A percentile compares a stretch with the other conserved stretches of the same genome.
These are phyloP conservation scores for Haemorhous mexicanus DNA, from an alignment of 2,113 vertebrate genomes.

Conservation along the genomic window DNA sequence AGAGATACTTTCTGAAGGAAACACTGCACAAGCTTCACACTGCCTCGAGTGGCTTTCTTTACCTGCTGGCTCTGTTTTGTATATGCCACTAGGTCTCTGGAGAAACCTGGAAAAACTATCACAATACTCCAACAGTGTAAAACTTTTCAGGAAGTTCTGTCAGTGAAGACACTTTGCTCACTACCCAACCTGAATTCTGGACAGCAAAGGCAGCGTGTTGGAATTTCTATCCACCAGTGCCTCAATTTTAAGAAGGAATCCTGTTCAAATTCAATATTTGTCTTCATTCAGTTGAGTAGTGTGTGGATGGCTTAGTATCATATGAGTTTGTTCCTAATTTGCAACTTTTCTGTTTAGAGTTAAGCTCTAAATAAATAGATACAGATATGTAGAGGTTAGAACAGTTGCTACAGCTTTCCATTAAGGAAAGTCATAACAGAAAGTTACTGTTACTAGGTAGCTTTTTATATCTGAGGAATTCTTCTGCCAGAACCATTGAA, in stretches of 20 bases:
- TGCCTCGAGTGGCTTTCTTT: not conserved
- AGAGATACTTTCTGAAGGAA: not conserved
- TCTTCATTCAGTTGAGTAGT: not conserved
- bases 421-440: not conserved
- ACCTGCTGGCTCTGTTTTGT: not conserved
- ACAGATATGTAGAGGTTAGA: not conserved
- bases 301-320: not conserved
- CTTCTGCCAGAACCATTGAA: not conserved
- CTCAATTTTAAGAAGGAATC: not conserved
- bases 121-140: not conserved
- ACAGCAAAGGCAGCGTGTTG: rapidly evolving
- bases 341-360: not conserved
- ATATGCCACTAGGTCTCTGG: not conserved
- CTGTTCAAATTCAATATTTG: not conserved
- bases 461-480: not conserved
- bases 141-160: not conserved
- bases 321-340: not conserved
- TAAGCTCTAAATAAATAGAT: not conserved
- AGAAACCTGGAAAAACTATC: not conserved
- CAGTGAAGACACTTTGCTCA: not conserved
- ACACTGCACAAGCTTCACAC: not conserved
- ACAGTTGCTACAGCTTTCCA: not conserved
- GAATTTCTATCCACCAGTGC: not conserved
- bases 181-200: not conserved
- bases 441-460: not conserved